Base-by-base conservation (phyloP, 2,888 invertebrate genomes). In the Eupelmus urozonus region DNA sequence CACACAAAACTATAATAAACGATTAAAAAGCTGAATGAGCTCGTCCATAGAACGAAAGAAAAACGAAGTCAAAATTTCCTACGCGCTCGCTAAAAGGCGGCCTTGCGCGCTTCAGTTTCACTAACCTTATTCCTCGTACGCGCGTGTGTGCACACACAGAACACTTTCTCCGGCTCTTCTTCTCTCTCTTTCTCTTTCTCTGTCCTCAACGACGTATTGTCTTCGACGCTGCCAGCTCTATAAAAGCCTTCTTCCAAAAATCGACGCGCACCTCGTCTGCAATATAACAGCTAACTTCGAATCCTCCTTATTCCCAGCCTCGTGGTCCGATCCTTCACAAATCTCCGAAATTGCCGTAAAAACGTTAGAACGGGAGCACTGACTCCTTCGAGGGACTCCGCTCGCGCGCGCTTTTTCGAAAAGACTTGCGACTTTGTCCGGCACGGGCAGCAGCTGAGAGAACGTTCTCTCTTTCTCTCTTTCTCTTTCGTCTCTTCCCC, bases 81-180 rank as follows among this genome's bases (percentile, higher is more conserved):
- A 40, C 25, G 40, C 1, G 1, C 13, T n/a, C 0, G 29, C 45
- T 23, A n/a, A 62, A 60, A 49, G 9, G 18, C 25, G 60, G 59
- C 49, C n/a, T 27, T 57, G 45, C 34, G 40, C 66, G 78, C 65
- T 81, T 76, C 71, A 86, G 80, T 87, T 87, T 85, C 85, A 88
- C 88, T 85, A 82, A 87, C 87, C 87, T 87, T 85, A 84, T 85
- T 84, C 76, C 81, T 80, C 75, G 81, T 79, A 81, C 20, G 0
- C 59, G 55, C 27, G 45, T 16, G 45, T 13, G 13, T 16, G 45
- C 45, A 13, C 45, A 45, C 9, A 34, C 34, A 45, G 45, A 70
- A 78, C 81, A 83, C 84, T 84, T 84, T 85, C 84, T 82, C 85
- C 81, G 69, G 72, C 57, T 63, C 53, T 29, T 53, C 27, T 63